Percentiles rank a stretch among this genome's conserved stretches.
These are phyloP conservation scores for Dolichopus griseipennis DNA, from an alignment of 2,888 invertebrate genomes.

Conservation along the genomic window DNA sequence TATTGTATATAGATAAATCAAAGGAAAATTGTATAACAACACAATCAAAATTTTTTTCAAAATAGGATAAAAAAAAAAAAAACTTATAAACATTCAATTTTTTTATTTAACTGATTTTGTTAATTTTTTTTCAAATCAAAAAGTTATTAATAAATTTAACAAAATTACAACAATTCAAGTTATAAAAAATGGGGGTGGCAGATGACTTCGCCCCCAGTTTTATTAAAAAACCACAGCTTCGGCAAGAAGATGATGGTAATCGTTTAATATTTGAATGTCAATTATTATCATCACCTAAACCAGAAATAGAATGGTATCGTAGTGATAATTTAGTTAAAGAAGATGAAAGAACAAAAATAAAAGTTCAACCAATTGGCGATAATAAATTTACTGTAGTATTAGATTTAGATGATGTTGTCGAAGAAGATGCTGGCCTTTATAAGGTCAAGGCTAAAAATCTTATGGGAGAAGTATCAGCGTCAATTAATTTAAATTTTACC, in stretches of 20 bases:
- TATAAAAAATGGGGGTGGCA: conserved; percentile 39
- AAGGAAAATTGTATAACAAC: not conserved
- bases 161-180: conserved; percentile 2
- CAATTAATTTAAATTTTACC: conserved; percentile 94
- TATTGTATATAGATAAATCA: too few species aligned
- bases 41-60: not conserved
- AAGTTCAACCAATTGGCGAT: conserved; percentile 73
- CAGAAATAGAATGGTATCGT: conserved; percentile 86
- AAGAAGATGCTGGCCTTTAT: conserved; percentile 91
- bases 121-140: too few species aligned
- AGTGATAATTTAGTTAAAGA: conserved; percentile 77
- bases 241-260: conserved; percentile 94
- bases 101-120: too few species aligned
- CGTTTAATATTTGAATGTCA: conserved; percentile 91
- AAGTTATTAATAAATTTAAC: not conserved
- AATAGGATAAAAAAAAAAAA: not conserved
- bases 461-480: conserved; percentile 94
- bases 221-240: conserved; percentile 93
- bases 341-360: conserved; percentile 78
- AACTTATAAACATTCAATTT: not conserved
- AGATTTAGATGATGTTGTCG: conserved; percentile 91
- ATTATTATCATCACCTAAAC: conserved; percentile 76
- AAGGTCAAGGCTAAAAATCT: conserved; percentile 95
- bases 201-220: conserved; percentile 98
- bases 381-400: conserved; percentile 87